Evolutionary conservation across 2,113 vertebrate genomes (phyloP).

Genomic region (Cranoglanis bouderius): DNA sequence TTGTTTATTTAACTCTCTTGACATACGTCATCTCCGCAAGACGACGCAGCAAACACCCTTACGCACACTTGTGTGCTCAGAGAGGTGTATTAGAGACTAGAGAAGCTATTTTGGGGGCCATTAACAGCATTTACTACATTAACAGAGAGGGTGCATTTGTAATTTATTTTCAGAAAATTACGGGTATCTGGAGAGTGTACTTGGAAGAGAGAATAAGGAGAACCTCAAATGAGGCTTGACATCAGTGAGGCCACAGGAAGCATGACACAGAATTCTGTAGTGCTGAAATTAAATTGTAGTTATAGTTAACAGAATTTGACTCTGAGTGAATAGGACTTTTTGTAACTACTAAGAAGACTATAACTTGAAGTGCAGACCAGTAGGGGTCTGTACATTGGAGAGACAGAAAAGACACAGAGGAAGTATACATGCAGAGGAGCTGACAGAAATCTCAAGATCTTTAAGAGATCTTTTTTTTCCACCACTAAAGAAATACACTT

Average conservation of each 20-base stretch:
- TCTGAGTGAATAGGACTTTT: not conserved
- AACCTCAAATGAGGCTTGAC: constrained; percentile 22
- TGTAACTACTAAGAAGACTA: not conserved
- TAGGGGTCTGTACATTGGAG: not conserved
- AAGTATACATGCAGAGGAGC: not conserved
- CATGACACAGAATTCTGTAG: not conserved
- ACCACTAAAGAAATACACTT: constrained; percentile 19
- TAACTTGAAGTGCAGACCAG: not conserved
- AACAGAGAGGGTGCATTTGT: not conserved
- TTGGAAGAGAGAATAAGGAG: not conserved
- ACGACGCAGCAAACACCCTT: not conserved
- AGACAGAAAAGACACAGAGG: not conserved
- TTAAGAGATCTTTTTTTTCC: constrained; percentile 14
- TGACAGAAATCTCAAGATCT: constrained; percentile 1
- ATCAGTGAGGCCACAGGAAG: constrained; percentile 4
- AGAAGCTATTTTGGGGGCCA: constrained; percentile 16
- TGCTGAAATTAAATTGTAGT: not conserved
- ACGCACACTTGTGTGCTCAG: not conserved
- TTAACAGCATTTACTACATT: constrained; percentile 15
- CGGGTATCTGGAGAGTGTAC: not conserved
- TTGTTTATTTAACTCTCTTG: constrained; percentile 57
- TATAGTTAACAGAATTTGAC: not conserved
- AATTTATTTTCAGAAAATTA: constrained; percentile 18
- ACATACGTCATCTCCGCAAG: not conserved
- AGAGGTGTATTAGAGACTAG: not conserved